Evolutionary conservation across 1,140 invertebrate genomes (phyloP).

Genomic region (Drosophila suzukii): DNA sequence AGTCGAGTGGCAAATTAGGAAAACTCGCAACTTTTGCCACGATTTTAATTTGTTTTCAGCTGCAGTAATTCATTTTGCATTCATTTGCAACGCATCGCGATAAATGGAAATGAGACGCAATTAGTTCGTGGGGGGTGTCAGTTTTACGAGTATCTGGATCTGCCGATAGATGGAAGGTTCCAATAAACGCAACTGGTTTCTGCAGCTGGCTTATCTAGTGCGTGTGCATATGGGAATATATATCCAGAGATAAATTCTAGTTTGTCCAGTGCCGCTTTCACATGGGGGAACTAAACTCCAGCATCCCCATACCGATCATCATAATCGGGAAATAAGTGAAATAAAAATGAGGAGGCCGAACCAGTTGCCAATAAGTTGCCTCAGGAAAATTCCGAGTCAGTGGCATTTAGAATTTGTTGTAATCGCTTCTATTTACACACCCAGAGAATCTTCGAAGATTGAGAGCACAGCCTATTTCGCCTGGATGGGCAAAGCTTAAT

Average conservation of each 20-base stretch:
- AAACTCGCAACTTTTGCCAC: slow-evolving; percentile 59
- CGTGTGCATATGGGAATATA: slow-evolving; percentile 22
- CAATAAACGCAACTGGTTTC: slow-evolving; percentile 47
- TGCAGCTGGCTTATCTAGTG: slow-evolving; percentile 44
- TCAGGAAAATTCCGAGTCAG: slow-evolving; percentile 14
- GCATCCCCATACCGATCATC: slow-evolving; percentile 14
- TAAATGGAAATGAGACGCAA: slow-evolving; percentile 75
- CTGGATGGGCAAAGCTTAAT: neutral
- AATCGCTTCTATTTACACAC: slow-evolving; percentile 33
- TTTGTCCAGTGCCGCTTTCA: slow-evolving; percentile 52
- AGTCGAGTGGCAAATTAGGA: slow-evolving; percentile 12
- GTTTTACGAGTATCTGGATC: slow-evolving; percentile 25
- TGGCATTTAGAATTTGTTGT: slow-evolving; percentile 39
- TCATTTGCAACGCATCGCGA: slow-evolving; percentile 59
- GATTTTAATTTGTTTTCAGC: slow-evolving; percentile 76
- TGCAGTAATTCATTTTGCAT: slow-evolving; percentile 61
- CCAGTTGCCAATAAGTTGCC: slow-evolving; percentile 19
- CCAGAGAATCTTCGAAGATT: slow-evolving; percentile 16
- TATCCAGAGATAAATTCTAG: slow-evolving; percentile 36
- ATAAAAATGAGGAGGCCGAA: slow-evolving; percentile 57
- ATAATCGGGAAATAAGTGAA: slow-evolving; percentile 54
- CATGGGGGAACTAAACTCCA: slow-evolving; percentile 28
- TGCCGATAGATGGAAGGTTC: slow-evolving; percentile 9
- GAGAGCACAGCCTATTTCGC: slow-evolving; percentile 14
- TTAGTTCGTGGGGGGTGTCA: slow-evolving; percentile 76